Evolutionary conservation across 2,888 invertebrate genomes (phyloP), one percentile per base, ranked within the genome.

Genomic region (Drosophila mulleri): DNA sequence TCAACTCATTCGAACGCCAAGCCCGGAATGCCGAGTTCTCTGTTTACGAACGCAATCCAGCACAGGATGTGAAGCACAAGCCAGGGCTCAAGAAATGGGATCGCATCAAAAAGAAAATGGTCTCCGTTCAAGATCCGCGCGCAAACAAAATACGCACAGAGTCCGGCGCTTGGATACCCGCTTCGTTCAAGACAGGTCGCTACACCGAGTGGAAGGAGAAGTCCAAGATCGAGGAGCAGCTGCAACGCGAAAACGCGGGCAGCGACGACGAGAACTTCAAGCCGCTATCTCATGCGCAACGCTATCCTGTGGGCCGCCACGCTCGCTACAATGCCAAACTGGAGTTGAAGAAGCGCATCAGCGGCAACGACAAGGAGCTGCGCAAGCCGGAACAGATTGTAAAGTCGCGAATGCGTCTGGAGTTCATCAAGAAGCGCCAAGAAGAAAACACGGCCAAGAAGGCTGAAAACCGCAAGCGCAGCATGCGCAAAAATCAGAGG

Each of bases 31-130:
- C 96, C 0, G 95, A 96, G 82, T 94, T 99, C 78, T 98, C 99
- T 91, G 92, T 99, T 80, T 77, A 95, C 11, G 97, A 96, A 11
- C 98, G 98, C 93, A 79, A 72, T 14, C 96, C 96, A 72, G 95
- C 95, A 52, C 94, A 95, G 80, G 95, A 96, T 32, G 94, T 95
- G 68, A 94, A 95, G 39, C 93, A 94, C 58, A 94, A 94, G 58
- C 94, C 94, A 3, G 95, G 95, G 73, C 92, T 95, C 80, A 95
- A 96, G 90, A 96, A 95, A 91, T 98, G 99, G 99, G 99, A 99
- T 94, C 95, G 98, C 56, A 98, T 98, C 92, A 96, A 97, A 93
- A 99, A 99, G 95, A 98, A 98, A 94, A 98, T 98, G 96, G 96
- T 99, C 39, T 94, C 95, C 32, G 94, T 92, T 5, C 90, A 92